These are phyloP conservation scores for Papilio polyxenes DNA, from an alignment of 1,140 invertebrate genomes.

Conservation along the genomic window DNA sequence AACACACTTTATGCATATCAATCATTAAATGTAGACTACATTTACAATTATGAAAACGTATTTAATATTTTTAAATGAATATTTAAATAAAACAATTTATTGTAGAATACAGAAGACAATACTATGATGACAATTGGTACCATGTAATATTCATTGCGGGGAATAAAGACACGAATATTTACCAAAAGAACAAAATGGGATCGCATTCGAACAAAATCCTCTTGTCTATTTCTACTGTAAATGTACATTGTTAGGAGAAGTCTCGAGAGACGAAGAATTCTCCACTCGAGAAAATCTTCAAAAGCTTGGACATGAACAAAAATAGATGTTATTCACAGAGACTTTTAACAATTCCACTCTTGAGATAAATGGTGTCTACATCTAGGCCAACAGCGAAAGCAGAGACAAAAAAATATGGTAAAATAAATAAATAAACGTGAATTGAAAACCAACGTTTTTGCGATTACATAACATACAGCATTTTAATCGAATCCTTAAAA, in stretches of 20 bases:
- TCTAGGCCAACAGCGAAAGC: not conserved
- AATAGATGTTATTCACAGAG: not conserved
- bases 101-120: too few relatives aligned
- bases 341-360: not conserved
- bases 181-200: not conserved
- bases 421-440: not conserved
- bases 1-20: too few relatives aligned
- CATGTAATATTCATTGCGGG: too few relatives aligned
- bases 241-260: conserved; percentile 3
- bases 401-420: not conserved
- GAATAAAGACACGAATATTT: not conserved
- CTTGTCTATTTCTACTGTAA: not conserved
- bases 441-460: not conserved
- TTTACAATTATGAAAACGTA: too few relatives aligned
- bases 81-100: too few relatives aligned
- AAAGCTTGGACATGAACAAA: not conserved
- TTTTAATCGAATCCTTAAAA: too few relatives aligned
- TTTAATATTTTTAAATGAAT: too few relatives aligned
- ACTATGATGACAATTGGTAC: too few relatives aligned
- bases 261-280: not conserved
- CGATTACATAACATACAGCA: too few relatives aligned
- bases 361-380: not conserved
- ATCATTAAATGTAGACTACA: too few relatives aligned
- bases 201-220: not conserved
- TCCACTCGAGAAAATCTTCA: not conserved